phyloP scores from a whole-genome alignment of 1,140 invertebrate species.

The Cyclina sinensis region DNA sequence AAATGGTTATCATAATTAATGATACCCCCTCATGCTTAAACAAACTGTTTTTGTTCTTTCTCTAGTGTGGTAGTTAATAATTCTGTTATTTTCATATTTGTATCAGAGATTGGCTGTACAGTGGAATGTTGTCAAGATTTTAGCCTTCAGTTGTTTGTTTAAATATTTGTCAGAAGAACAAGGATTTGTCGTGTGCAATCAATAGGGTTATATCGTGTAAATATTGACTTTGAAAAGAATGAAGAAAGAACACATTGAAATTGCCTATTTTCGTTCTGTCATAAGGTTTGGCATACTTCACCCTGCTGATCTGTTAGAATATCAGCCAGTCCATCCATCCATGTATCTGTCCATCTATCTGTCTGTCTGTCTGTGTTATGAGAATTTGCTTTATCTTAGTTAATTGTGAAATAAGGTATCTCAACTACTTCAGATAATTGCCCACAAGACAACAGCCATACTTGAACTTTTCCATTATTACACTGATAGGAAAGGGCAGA shows the following conservation, averaged over 20 bases:
- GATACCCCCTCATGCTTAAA: neutral
- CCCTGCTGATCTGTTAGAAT: too few species aligned
- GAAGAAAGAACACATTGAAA: neutral
- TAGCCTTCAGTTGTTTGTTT: neutral
- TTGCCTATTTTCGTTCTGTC: too few species aligned
- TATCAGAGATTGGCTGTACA: neutral
- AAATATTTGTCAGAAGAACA: constrained; percentile 21
- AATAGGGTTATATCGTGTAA: constrained; percentile 3
- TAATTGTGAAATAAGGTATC: too few species aligned
- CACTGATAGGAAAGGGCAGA: too few species aligned
- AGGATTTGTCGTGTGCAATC: neutral
- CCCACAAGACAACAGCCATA: too few species aligned
- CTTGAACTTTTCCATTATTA: too few species aligned
- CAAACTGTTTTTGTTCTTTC: neutral
- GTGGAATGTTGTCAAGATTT: constrained; percentile 24
- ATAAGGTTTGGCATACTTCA: too few species aligned
- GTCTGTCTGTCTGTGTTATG: too few species aligned
- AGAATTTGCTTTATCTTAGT: too few species aligned
- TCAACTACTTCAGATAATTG: too few species aligned
- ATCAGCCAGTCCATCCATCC: too few species aligned
- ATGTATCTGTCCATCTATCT: too few species aligned
- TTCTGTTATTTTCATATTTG: neutral
- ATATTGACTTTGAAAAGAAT: constrained; percentile 8
- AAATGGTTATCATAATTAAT: constrained; percentile 1
- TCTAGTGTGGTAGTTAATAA: neutral